Base-by-base conservation (phyloP, 2,888 invertebrate genomes). In the Notocelia uddmanniana region DNA sequence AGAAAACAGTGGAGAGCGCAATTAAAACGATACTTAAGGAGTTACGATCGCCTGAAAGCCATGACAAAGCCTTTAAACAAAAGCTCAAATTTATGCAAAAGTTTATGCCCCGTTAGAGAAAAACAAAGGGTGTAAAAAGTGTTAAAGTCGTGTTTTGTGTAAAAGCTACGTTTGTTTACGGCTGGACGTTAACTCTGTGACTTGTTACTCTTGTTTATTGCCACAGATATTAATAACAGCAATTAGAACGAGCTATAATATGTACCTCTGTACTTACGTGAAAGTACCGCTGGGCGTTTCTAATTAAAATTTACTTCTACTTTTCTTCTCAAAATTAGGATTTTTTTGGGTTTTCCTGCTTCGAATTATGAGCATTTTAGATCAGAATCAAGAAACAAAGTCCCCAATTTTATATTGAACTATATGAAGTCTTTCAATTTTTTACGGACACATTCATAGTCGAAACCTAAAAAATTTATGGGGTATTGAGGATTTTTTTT, bases 21-120 rank as follows among this genome's bases (percentile, higher is more conserved):
- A 72, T 72, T 68, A 72, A 68, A 62, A 26, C 60, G 55, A 68
- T 72, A 72, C 68, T 72, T 72, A 72, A 68, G 72, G 34, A 68
- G 62, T 72, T 68, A 72, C 67, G 68, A 72, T 72, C 72, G 67
- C 67, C 55, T 55, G 60, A 55, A 72, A 68, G 55, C 68, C 68
- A 68, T 68, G 72, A 72, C 72, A 68, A 68, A 68, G 68, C 72
- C 37, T 68, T 71, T 55, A 55, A 68, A 72, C 72, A 72, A 72
- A 67, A 67, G 72, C 72, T 68, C 37, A 68, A 72, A 72, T 72
- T 71, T 72, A 72, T 72, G 55, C 72, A 68, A 68, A 72, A 72
- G 48, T 72, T 68, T 72, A 72, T 68, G 68, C 67, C 55, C 57
- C 62, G 60, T 72, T 72, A 68, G 67, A 62, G 68, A 55, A 68